Evolutionary conservation across 2,888 invertebrate species (phyloP), one percentile per base, ranked within the genome.

Genomic region (Drepana falcataria): DNA sequence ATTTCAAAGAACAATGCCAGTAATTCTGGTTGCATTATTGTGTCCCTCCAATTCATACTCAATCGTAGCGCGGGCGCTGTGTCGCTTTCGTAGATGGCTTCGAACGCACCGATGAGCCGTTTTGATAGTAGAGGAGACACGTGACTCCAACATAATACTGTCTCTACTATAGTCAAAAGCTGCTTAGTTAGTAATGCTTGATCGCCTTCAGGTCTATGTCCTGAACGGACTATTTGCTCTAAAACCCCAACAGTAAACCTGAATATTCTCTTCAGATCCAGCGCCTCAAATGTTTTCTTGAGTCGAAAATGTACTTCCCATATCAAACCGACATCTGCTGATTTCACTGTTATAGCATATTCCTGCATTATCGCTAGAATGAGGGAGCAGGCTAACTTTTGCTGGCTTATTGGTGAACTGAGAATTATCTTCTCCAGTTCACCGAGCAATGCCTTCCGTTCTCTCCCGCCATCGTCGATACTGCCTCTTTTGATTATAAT

Each of bases 251-350:
- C 89, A 56, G 86, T 85, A 70, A 91, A 91, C 60, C 89, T 77
- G 77, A 98, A 96, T 76, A 98, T 96, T 61, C 94, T 92, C 71
- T 95, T 95, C 64, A 98, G 87, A 77, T 97, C 96, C 52, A 93
- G 92, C 35, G 92, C 93, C 91, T 98, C 97, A 89, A 98, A 98
- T 48, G 95, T 93, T 69, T 94, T 94, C 82, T 97, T 98, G 40
- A 96, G 94, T 73, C 94, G 93, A 70, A 95, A 94, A 83, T 98
- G 97, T 44, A 95, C 93, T 82, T 97, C 97, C 96, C 96, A 97
- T 48, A 97, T 94, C 52, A 98, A 89, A 4, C 97, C 97, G 7
- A 97, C 95, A 83, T 96, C 96, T 41, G 96, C 95, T 1, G 97
- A 96, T 74, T 96, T 95, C 1, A 95, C 94, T 3, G 96, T 96